Base-by-base conservation (phyloP, 2,888 invertebrate genomes). In the Leucophora obtusa region DNA sequence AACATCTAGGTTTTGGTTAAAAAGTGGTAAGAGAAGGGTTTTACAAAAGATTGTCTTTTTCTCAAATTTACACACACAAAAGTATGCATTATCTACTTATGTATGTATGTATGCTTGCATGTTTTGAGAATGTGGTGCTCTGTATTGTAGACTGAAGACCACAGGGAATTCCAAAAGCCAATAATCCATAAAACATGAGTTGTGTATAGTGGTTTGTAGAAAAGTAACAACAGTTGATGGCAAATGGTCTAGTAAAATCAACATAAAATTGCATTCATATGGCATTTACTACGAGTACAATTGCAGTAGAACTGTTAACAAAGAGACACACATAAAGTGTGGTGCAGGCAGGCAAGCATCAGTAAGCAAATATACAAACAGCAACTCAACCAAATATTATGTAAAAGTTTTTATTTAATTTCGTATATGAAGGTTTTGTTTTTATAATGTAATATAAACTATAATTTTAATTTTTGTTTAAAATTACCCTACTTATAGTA, bases 181-280 rank as follows among this genome's bases (percentile, higher is more conserved):
- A 77, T 71, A 77, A 78, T 72, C 66, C 77, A 62, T 78, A 72
- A 71, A 66, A 72, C 60, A 72, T 68, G 77, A 71, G 53, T 54
- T 58, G 24, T 65, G 56, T n/a, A 43, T 59, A 51, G 65, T 43
- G 59, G 66, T 53, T 66, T 74, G 24, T 28, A 54, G 17, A 53
- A 62, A 60, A 56, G 33, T 24, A 56, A 56, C 47, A 56, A 56
- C 47, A 43, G 28, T 65, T 59, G 38, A 51, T 35, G 18, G 38
- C 59, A 70, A 69, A 65, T 63, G 63, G 70, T 70, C 28, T 51
- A 50, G 62, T 69, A 69, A 69, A 76, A 76, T 75, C 63, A 58
- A 63, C 58, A 63, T 70, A 17, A 77, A 70, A 71, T 60, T 74
- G 66, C 74, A 68, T 63, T n/a, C 50, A 51, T 58, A 51, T 18